Percentiles rank a stretch among this genome's conserved stretches.
Evolutionary conservation across 2,113 vertebrate genomes (phyloP).

Genomic region (Poecilia latipinna): DNA sequence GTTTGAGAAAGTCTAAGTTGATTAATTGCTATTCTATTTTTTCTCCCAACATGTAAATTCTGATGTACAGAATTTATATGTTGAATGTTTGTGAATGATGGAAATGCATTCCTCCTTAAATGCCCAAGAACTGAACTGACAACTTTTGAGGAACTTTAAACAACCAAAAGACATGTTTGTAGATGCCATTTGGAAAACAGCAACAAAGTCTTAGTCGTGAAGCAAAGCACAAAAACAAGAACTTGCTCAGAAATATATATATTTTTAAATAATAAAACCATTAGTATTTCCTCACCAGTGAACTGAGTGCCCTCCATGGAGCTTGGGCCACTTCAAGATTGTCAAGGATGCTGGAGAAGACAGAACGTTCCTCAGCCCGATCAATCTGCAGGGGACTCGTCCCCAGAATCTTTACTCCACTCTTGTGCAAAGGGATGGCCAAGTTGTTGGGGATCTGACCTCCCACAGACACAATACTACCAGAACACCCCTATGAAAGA

Average conservation of each 20-base stretch:
- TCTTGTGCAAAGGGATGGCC: slow-evolving; percentile 87
- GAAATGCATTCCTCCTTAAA: too few relatives aligned
- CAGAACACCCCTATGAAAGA: slow-evolving; percentile 83
- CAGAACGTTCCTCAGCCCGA: slow-evolving; percentile 89
- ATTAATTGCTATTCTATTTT: background rate
- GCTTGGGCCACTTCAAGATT: slow-evolving; percentile 90
- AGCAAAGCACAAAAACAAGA: too few relatives aligned
- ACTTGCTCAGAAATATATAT: background rate
- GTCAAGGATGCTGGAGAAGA: slow-evolving; percentile 90
- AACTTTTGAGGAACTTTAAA: too few relatives aligned
- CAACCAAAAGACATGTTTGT: too few relatives aligned
- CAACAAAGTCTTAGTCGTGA: too few relatives aligned
- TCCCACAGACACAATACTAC: slow-evolving; percentile 94
- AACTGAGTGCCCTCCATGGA: slow-evolving; percentile 91
- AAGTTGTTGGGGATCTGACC: slow-evolving; percentile 96
- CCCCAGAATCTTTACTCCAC: slow-evolving; percentile 90
- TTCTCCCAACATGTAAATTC: background rate
- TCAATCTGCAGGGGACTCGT: slow-evolving; percentile 89
- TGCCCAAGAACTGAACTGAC: too few relatives aligned
- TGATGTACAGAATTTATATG: too few relatives aligned
- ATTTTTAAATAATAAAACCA: background rate
- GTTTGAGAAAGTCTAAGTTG: background rate
- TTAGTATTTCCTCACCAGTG: slow-evolving; percentile 79
- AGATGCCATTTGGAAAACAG: too few relatives aligned
- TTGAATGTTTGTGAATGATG: too few relatives aligned